Percentiles rank a stretch among this genome's conserved stretches.
These are phyloP conservation scores for Penaeus chinensis DNA, from an alignment of 1,140 invertebrate species.

Conservation along the genomic window DNA sequence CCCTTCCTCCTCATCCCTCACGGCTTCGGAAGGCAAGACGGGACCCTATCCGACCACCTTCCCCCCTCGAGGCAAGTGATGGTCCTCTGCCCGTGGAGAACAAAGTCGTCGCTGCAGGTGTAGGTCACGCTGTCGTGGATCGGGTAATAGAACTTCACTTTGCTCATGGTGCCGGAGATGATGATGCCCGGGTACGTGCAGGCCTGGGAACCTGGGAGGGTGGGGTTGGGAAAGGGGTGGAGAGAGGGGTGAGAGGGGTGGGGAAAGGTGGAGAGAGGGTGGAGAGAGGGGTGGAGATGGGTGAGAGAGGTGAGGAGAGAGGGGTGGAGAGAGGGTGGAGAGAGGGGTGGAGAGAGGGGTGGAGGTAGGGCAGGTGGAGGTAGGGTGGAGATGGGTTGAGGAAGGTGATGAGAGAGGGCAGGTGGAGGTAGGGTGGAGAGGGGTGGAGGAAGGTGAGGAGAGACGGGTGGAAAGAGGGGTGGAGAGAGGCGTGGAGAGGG, in stretches of 20 bases:
- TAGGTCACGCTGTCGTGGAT: conserved; percentile 86
- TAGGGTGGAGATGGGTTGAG: background rate
- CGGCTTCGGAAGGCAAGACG: conserved; percentile 69
- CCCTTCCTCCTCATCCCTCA: background rate
- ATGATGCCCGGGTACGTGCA: conserved; percentile 87
- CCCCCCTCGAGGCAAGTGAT: conserved; percentile 82
- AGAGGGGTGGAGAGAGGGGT: background rate
- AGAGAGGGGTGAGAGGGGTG: background rate
- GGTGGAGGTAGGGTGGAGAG: background rate
- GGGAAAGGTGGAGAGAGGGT: background rate
- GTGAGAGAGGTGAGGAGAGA: conserved; percentile 1
- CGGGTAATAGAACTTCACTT: conserved; percentile 87
- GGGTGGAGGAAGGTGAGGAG: background rate
- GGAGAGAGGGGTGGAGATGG: background rate
- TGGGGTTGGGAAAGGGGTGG: background rate
- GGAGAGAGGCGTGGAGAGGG: no score
- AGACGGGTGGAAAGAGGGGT: no score
- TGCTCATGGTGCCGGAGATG: conserved; percentile 85
- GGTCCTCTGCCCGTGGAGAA: conserved; percentile 79
- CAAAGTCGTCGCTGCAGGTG: conserved; percentile 82
- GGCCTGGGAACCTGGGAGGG: conserved; percentile 77
- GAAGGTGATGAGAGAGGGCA: background rate
- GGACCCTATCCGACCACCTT: conserved; percentile 86
- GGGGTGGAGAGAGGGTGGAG: background rate
- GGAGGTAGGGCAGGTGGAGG: background rate